phyloP scores from a whole-genome alignment of 2,797 vertebrate species.

The Pagetopsis macropterus region DNA sequence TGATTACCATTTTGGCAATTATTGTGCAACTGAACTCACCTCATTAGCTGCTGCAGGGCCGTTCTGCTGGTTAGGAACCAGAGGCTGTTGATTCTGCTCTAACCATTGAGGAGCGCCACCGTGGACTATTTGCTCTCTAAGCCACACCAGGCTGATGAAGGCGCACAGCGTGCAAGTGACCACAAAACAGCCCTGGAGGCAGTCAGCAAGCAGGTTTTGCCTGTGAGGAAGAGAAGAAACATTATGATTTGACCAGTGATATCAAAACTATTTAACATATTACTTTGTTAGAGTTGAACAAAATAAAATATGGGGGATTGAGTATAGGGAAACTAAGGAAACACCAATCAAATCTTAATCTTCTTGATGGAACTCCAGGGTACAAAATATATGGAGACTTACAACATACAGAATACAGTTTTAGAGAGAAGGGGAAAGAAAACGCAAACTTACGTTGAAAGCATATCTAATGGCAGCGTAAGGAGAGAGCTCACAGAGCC shows the following conservation, averaged over 20 bases:
- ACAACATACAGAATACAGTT: background rate
- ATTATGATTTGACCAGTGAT: background rate
- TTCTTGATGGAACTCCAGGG: background rate
- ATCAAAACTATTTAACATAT: background rate
- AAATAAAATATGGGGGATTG: background rate
- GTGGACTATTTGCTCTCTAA: constrained; percentile 96
- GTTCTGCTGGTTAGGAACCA: constrained; percentile 84
- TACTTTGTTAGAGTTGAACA: background rate
- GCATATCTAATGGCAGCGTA: constrained; percentile 96
- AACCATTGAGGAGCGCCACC: constrained; percentile 96
- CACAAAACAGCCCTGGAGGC: constrained; percentile 97
- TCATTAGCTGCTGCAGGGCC: constrained; percentile 87
- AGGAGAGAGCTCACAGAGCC: constrained; percentile 98
- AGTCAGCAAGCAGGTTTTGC: constrained; percentile 96
- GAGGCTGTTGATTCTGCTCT: constrained; percentile 90
- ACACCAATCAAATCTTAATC: background rate
- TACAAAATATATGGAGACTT: background rate
- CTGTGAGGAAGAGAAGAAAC: constrained; percentile 73
- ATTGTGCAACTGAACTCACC: constrained; percentile 73
- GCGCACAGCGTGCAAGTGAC: constrained; percentile 96
- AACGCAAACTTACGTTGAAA: constrained; percentile 92
- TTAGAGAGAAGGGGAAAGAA: background rate
- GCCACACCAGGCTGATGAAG: constrained; percentile 98
- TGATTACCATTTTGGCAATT: too few species aligned
- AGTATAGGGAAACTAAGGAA: too few species aligned